Evolutionary conservation across 2,113 vertebrate genomes (phyloP).

Genomic region (Ailurus styani): DNA sequence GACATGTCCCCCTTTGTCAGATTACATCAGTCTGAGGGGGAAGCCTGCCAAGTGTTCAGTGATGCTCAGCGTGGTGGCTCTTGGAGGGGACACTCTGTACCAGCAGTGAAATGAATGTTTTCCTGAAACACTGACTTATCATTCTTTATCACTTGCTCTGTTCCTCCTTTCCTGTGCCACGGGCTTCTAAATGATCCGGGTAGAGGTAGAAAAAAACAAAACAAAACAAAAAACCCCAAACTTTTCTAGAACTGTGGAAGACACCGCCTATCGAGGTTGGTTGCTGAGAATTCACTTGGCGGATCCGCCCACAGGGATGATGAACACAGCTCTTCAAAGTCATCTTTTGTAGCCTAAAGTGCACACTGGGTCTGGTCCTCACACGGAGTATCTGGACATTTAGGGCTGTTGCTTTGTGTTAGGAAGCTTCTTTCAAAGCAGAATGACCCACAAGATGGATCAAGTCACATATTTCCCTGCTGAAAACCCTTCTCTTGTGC

Average conservation of each 20-base stretch:
- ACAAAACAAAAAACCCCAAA: neutral
- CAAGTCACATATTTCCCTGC: neutral
- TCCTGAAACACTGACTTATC: slow-evolving; percentile 38
- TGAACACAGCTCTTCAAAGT: neutral
- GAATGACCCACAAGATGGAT: neutral
- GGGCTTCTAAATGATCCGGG: slow-evolving; percentile 3
- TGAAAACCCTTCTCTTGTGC: neutral
- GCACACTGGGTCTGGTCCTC: no score
- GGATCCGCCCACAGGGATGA: neutral
- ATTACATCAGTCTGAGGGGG: slow-evolving; percentile 44
- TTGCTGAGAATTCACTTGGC: neutral
- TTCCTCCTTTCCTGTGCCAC: neutral
- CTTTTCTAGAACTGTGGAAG: neutral
- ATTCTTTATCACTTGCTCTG: slow-evolving; percentile 31
- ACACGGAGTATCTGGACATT: neutral
- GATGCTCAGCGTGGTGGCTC: neutral
- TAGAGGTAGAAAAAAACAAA: neutral
- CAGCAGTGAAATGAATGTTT: slow-evolving; percentile 39
- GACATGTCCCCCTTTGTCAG: slow-evolving; percentile 41
- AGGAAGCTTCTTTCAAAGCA: neutral
- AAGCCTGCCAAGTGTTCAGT: slow-evolving; percentile 46
- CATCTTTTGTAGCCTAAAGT: neutral
- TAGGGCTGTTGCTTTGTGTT: neutral
- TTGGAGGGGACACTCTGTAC: slow-evolving; percentile 55
- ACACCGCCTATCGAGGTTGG: neutral